phyloP scores from a whole-genome alignment of 1,140 invertebrate genomes.

The Drosophila fuyamai region DNA sequence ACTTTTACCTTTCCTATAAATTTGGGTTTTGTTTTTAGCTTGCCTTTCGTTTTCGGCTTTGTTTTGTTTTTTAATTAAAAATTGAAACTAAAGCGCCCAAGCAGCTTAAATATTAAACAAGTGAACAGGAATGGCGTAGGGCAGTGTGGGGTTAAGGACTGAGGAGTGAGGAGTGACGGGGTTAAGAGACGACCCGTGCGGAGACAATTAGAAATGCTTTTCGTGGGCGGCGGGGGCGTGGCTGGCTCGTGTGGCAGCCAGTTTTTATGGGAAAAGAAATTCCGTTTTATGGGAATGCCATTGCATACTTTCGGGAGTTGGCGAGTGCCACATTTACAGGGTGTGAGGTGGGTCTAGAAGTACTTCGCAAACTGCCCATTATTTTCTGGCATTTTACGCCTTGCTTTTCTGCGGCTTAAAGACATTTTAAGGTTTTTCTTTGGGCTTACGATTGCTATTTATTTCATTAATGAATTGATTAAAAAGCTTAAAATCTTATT shows the following conservation, averaged over 20 bases:
- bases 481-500: too few species aligned
- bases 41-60: conserved; percentile 20
- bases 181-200: conserved; percentile 11
- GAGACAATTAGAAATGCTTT: conserved; percentile 43
- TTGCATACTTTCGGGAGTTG: conserved; percentile 19
- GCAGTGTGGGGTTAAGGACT: conserved; percentile 1
- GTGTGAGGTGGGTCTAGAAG: background rate
- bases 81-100: conserved; percentile 57
- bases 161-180: background rate
- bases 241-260: conserved; percentile 14
- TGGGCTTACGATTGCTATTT: background rate
- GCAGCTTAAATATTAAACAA: conserved; percentile 56
- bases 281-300: conserved; percentile 20
- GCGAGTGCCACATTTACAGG: background rate
- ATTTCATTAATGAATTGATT: too few species aligned
- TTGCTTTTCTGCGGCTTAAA: background rate
- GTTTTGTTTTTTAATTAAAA: conserved; percentile 63
- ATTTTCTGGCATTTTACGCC: too few species aligned
- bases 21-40: conserved; percentile 1
- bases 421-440: background rate
- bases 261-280: conserved; percentile 13
- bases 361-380: background rate
- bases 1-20: conserved; percentile 4
- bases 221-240: conserved; percentile 1
- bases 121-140: conserved; percentile 8